Percentiles rank a stretch among this genome's conserved stretches.
Conservation (phyloP, 2,797 vertebrate species). For the Oceanodroma leucorhoa region DNA sequence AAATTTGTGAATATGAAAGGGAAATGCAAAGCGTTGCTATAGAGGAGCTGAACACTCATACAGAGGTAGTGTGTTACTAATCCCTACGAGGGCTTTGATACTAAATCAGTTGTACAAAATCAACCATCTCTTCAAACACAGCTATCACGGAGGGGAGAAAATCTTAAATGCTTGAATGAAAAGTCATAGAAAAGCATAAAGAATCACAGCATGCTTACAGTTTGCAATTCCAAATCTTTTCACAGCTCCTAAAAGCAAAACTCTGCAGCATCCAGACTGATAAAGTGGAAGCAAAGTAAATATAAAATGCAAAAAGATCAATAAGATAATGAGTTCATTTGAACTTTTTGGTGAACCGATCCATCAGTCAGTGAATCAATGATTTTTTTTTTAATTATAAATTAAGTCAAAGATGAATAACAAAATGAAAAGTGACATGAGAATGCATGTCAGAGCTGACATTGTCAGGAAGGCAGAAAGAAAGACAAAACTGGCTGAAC, state of each 20-base stretch:
- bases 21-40: not conserved
- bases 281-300: constrained; percentile 1
- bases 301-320: not conserved
- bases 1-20: not conserved
- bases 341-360: constrained; percentile 25
- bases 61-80: not conserved
- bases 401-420: constrained; percentile 10
- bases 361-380: constrained; percentile 16
- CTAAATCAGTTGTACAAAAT: not conserved
- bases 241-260: not conserved
- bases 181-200: not conserved
- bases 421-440: not conserved
- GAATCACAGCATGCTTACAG: not conserved
- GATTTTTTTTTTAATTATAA: constrained; percentile 14
- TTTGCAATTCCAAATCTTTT: not conserved
- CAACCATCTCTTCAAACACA: not conserved
- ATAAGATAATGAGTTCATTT: constrained; percentile 21
- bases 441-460: not conserved
- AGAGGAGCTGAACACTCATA: not conserved
- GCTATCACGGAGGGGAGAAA: not conserved
- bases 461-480: not conserved
- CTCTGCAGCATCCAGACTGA: not conserved
- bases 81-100: not conserved
- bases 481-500: not conserved
- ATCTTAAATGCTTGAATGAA: not conserved